Conservation (phyloP, 1,140 invertebrate genomes). For the Zaprionus davidi region DNA sequence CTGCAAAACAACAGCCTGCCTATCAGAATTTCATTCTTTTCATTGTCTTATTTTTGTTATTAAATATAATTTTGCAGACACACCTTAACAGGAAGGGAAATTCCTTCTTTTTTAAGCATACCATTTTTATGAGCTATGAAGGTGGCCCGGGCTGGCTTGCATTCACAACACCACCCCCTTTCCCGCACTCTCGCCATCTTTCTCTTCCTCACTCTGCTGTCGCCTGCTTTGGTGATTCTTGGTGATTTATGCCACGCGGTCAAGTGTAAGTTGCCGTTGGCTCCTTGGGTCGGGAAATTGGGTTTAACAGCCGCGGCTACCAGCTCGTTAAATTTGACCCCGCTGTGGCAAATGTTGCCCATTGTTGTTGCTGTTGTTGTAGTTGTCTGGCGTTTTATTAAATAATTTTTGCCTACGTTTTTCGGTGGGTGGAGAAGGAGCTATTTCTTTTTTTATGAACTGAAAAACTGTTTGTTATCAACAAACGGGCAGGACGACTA, state of each 20-base stretch:
- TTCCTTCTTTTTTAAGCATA: conserved; percentile 30
- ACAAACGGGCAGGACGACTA: conserved; percentile 40
- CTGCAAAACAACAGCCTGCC: conserved; percentile 3
- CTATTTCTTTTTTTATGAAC: conserved; percentile 65
- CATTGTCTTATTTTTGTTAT: conserved; percentile 77
- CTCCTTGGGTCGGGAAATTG: conserved; percentile 70
- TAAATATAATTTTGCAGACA: conserved; percentile 69
- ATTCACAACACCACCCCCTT: conserved; percentile 3
- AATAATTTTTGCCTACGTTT: conserved; percentile 60
- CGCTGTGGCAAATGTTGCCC: conserved; percentile 54
- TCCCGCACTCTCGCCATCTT: background rate
- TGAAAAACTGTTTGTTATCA: conserved; percentile 54
- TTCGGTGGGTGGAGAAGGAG: conserved; percentile 1
- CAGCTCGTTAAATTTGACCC: conserved; percentile 75
- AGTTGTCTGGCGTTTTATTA: conserved; percentile 67
- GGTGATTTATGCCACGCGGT: conserved; percentile 77
- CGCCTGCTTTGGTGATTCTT: conserved; percentile 21
- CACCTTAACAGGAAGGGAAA: conserved; percentile 54
- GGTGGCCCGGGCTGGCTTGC: conserved; percentile 27
- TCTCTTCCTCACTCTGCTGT: background rate
- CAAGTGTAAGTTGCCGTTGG: conserved; percentile 75
- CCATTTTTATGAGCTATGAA: conserved; percentile 65
- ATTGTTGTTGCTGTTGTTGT: conserved; percentile 16
- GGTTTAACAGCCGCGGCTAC: conserved; percentile 71
- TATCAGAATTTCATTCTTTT: conserved; percentile 44